These are phyloP conservation scores for Pammene fasciana DNA, from an alignment of 2,888 invertebrate species.

Conservation along the genomic window DNA sequence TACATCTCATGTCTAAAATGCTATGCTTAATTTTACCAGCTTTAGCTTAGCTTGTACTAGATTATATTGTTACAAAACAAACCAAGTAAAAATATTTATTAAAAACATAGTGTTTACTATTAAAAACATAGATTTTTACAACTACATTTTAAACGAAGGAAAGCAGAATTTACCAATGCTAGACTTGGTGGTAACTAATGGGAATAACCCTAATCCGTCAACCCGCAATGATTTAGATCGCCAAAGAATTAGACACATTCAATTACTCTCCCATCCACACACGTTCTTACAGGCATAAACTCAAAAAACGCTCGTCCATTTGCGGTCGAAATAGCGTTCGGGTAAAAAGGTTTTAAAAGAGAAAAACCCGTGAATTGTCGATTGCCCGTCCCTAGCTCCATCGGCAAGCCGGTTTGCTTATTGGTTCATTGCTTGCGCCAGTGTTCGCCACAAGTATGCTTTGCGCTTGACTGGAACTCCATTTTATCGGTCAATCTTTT, in stretches of 20 bases:
- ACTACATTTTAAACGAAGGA: too few relatives aligned
- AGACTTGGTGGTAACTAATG: background rate
- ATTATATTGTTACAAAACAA: too few relatives aligned
- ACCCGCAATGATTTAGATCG: background rate
- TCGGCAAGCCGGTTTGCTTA: slow-evolving; percentile 9
- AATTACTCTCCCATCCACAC: background rate
- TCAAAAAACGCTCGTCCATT: background rate
- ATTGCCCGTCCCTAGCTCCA: slow-evolving; percentile 14
- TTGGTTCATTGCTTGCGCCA: slow-evolving; percentile 20
- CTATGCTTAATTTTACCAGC: too few relatives aligned
- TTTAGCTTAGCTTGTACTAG: too few relatives aligned
- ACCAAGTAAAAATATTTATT: too few relatives aligned
- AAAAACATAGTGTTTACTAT: too few relatives aligned
- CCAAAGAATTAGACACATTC: background rate
- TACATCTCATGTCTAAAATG: too few relatives aligned
- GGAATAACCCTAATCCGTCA: background rate
- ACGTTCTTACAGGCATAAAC: background rate
- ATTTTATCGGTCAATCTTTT: slow-evolving; percentile 14
- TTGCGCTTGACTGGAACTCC: slow-evolving; percentile 20
- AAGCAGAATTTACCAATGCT: background rate
- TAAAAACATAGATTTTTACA: too few relatives aligned
- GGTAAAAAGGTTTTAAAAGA: background rate
- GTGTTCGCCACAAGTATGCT: slow-evolving; percentile 26
- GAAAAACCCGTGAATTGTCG: background rate
- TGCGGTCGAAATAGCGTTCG: background rate